These are phyloP conservation scores for Plecturocebus donacophilus DNA, from an alignment of 2,113 vertebrate genomes.

Conservation along the genomic window DNA sequence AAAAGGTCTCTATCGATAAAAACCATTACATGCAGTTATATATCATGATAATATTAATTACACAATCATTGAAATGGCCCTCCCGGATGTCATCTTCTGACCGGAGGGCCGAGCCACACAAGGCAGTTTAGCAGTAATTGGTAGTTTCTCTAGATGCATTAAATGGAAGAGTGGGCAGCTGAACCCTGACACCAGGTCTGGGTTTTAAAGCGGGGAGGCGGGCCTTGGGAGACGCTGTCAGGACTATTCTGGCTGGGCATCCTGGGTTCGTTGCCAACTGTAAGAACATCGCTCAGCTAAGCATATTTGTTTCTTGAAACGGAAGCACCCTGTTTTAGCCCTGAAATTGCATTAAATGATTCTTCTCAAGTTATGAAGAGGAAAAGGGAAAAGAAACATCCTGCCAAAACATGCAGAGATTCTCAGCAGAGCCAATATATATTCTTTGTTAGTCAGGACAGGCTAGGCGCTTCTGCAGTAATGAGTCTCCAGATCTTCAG, in stretches of 20 bases:
- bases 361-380: not conserved
- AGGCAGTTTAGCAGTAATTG: constrained; percentile 48
- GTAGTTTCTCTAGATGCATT: constrained; percentile 49
- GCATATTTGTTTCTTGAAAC: not conserved
- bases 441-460: not conserved
- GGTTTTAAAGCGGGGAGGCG: not conserved
- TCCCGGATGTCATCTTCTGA: constrained; percentile 36
- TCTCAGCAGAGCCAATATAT: not conserved
- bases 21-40: constrained; percentile 17
- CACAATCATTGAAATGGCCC: constrained; percentile 57
- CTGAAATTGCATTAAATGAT: not conserved
- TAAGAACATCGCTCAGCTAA: not conserved
- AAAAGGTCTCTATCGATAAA: constrained; percentile 31
- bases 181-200: not conserved
- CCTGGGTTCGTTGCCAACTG: not conserved
- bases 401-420: not conserved
- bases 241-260: not conserved
- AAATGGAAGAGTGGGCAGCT: not conserved
- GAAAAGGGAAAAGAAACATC: not conserved
- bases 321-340: not conserved
- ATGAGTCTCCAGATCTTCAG: not conserved
- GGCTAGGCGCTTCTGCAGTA: not conserved
- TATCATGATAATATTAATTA: constrained; percentile 59
- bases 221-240: not conserved
- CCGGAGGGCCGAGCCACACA: not conserved